phyloP scores from a whole-genome alignment of 2,797 vertebrate genomes.

The Sebastes hubbsi region DNA sequence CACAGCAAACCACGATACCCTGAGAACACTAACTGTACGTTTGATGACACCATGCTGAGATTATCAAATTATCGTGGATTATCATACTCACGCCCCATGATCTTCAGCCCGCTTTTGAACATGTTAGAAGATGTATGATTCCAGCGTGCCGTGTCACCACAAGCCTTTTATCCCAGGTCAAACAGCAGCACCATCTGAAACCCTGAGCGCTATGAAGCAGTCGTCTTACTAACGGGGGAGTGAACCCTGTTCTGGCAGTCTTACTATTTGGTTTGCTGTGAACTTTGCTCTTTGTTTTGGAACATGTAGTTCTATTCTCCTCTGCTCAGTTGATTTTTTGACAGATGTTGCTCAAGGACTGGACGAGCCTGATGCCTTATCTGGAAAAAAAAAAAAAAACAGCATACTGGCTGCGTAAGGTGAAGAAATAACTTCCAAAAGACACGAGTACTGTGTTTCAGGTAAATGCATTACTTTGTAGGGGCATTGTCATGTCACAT shows the following conservation, averaged over 20 bases:
- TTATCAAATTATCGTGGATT: constrained; percentile 5
- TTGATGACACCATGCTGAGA: neutral
- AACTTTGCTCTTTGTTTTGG: constrained; percentile 81
- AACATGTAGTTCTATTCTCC: constrained; percentile 44
- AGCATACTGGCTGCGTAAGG: neutral
- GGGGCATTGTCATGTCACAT: constrained; percentile 13
- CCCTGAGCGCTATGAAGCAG: constrained; percentile 23
- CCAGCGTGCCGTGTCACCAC: constrained; percentile 15
- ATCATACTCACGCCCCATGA: constrained; percentile 77
- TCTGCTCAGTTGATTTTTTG: constrained; percentile 1
- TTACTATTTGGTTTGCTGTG: constrained; percentile 73
- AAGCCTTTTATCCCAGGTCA: constrained; percentile 14
- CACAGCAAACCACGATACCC: neutral
- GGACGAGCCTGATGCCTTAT: constrained; percentile 28
- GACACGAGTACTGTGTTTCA: constrained; percentile 1
- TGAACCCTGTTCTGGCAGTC: constrained; percentile 45
- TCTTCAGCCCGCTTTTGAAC: constrained; percentile 76
- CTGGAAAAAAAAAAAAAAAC: neutral
- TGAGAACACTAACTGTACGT: neutral
- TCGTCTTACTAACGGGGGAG: constrained; percentile 33
- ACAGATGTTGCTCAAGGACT: constrained; percentile 61
- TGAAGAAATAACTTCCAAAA: neutral
- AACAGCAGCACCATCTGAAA: constrained; percentile 22
- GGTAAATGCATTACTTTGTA: constrained; percentile 12
- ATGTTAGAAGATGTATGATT: constrained; percentile 50